A percentile compares a stretch with the other conserved stretches of the same genome.
Evolutionary conservation across 2,888 invertebrate genomes (phyloP).

Genomic region (Drosophila tanythrix): DNA sequence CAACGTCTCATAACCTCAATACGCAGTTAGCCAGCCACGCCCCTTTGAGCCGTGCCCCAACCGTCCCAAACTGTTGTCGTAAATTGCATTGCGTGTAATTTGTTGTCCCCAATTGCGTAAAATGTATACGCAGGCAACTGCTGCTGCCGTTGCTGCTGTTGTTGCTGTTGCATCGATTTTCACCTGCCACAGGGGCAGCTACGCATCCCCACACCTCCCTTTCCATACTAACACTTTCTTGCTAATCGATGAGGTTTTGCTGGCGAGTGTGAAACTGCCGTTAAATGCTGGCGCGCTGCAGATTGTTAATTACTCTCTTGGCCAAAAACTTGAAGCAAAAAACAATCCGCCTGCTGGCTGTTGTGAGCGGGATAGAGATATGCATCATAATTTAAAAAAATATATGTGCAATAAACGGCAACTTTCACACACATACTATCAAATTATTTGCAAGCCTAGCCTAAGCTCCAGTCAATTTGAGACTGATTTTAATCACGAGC

Average conservation of each 20-base stretch:
- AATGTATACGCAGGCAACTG: constrained; percentile 45
- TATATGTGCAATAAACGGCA: not conserved
- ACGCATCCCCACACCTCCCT: not conserved
- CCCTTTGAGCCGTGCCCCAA: not conserved
- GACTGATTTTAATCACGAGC: not conserved
- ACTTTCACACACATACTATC: not conserved
- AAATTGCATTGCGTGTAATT: constrained; percentile 58
- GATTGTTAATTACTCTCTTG: constrained; percentile 60
- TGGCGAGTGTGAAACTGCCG: constrained; percentile 54
- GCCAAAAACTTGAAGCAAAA: not conserved
- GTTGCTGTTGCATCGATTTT: constrained; percentile 57
- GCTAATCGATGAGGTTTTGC: constrained; percentile 58
- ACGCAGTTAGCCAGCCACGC: constrained; percentile 14
- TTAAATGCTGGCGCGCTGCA: constrained; percentile 62
- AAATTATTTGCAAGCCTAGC: not conserved
- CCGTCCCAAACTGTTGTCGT: constrained; percentile 3
- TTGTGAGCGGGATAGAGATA: not conserved
- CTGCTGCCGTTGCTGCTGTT: not conserved
- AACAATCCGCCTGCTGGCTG: not conserved
- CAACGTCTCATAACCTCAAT: constrained; percentile 52
- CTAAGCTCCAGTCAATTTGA: not conserved
- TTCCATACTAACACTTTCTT: not conserved
- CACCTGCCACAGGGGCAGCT: constrained; percentile 47
- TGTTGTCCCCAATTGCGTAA: constrained; percentile 66
- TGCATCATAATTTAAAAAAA: not conserved